Evolutionary conservation across 1,140 invertebrate genomes (phyloP), one percentile per base, ranked within the genome.

Genomic region (Neotoxoptera formosana): DNA sequence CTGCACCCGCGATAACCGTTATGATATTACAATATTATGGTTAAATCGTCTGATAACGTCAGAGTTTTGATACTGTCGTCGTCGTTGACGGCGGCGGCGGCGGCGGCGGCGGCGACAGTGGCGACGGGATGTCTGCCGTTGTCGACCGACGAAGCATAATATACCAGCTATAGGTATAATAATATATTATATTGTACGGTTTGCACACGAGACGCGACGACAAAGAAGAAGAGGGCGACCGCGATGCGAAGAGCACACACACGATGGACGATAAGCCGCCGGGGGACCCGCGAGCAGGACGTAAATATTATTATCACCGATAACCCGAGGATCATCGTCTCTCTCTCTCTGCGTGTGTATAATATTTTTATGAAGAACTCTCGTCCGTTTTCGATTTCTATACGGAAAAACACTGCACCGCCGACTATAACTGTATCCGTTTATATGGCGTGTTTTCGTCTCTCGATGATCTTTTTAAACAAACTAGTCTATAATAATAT

Each of bases 401-500:
- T 53, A 48, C 87, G 41, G 41, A 41, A 41, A 89, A 88, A 88
- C 36, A 23, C 86, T 21, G 48, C n/a, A 23, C 86, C n/a, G 48
- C n/a, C 23, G 34, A 17, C 48, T 41, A n/a, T n/a, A 56, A 89
- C 88, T 53, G 87, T 89, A 53, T 9, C n/a, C 51, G 51, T 89
- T 89, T 56, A 41, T 89, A 56, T 34, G 34, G 88, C 48, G 34
- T 56, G 51, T 56, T 53, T 89, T 88, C n/a, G 3, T 47, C 84
- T 47, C 87, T 47, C 87, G 34, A 89, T 56, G 34, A 89, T 56
- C 34, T 36, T 53, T 89, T 56, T 53, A 89, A 89, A 89, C 25
- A 56, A 89, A 89, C 88, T 89, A 89, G 88, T 89, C 88, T 89
- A 89, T n/a, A n/a, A n/a, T n/a, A n/a, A n/a, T 41, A 41, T 41